Conservation (phyloP, 2,888 invertebrate species). For the Malthinus seriepunctatus region DNA sequence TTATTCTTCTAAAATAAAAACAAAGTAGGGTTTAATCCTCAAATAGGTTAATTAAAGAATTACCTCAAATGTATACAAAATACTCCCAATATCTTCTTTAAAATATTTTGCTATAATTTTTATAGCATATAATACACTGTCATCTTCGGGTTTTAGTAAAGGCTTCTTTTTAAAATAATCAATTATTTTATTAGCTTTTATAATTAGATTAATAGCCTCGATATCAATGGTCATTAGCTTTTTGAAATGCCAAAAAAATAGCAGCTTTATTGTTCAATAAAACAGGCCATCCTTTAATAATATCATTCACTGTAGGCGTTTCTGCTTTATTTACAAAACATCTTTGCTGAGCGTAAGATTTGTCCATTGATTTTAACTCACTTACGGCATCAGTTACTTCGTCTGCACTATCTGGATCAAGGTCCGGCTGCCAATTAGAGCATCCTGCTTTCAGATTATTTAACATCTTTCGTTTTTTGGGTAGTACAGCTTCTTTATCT, state of each 20-base stretch:
- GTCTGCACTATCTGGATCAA: background rate
- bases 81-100: no score
- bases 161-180: background rate
- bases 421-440: background rate
- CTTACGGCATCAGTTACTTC: background rate
- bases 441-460: background rate
- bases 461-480: background rate
- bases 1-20: no score
- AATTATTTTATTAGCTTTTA: background rate
- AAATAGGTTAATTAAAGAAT: no score
- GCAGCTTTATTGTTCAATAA: background rate
- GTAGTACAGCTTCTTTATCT: background rate
- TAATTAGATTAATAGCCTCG: background rate
- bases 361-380: no score
- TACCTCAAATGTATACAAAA: no score
- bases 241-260: background rate
- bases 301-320: background rate
- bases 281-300: background rate
- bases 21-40: no score
- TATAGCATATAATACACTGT: no score
- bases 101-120: no score
- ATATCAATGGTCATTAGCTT: background rate
- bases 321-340: no score
- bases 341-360: no score
- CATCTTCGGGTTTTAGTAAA: no score